These are phyloP conservation scores for Neoascia interrupta DNA, from an alignment of 2,888 invertebrate species.

Conservation along the genomic window DNA sequence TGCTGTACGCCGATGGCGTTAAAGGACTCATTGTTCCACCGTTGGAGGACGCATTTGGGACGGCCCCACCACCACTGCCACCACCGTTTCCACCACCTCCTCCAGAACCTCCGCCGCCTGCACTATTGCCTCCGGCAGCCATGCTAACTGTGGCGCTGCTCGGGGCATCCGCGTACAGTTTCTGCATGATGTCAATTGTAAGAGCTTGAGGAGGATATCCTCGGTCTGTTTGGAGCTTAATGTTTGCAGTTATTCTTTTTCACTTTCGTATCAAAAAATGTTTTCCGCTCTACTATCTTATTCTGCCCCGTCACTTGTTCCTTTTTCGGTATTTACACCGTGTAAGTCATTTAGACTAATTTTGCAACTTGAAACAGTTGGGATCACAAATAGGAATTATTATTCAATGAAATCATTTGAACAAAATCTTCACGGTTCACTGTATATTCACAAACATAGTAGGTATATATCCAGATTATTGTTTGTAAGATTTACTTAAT, in stretches of 20 bases:
- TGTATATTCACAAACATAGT: conserved; percentile 12
- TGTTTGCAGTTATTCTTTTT: conserved; percentile 56
- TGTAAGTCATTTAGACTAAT: too few species aligned
- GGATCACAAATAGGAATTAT: too few species aligned
- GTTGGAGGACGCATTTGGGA: conserved; percentile 74
- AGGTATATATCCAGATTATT: conserved; percentile 35
- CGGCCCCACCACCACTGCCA: conserved; percentile 69
- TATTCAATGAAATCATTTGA: not conserved
- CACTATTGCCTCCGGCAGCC: conserved; percentile 79
- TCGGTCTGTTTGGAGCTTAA: conserved; percentile 69
- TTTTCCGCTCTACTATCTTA: too few species aligned
- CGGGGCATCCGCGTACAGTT: conserved; percentile 79
- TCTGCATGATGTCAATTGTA: conserved; percentile 80
- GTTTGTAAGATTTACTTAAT: conserved; percentile 55
- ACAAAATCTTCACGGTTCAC: conserved; percentile 14
- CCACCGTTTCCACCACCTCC: conserved; percentile 73
- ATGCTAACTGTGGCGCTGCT: conserved; percentile 78
- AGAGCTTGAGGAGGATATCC: conserved; percentile 67
- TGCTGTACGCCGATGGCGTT: conserved; percentile 87
- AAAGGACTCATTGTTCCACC: conserved; percentile 87
- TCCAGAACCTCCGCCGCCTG: conserved; percentile 71
- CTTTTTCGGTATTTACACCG: too few species aligned
- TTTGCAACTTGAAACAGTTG: too few species aligned
- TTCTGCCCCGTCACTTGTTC: too few species aligned
- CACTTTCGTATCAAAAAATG: conserved; percentile 27